phyloP scores from a whole-genome alignment of 1,140 invertebrate species.

The Agraylea sexmaculata region DNA sequence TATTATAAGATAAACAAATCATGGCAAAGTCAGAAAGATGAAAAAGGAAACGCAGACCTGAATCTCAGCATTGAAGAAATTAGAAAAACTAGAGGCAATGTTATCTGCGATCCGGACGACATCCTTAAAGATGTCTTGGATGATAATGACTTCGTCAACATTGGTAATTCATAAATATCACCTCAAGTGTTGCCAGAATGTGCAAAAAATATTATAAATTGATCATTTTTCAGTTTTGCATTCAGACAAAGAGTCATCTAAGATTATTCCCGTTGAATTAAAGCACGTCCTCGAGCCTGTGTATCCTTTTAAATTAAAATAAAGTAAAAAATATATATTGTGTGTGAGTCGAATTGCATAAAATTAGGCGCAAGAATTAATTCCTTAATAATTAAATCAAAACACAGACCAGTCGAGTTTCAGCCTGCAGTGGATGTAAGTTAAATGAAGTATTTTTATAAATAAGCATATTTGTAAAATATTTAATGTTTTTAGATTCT shows the following conservation, averaged over 20 bases:
- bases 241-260: constrained; percentile 42
- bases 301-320: constrained; percentile 32
- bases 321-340: not conserved
- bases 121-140: constrained; percentile 44
- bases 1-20: constrained; percentile 34
- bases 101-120: constrained; percentile 49
- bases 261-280: constrained; percentile 42
- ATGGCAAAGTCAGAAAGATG: constrained; percentile 14
- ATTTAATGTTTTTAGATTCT: constrained; percentile 40
- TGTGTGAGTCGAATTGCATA: too few relatives aligned
- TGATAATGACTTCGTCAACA: constrained; percentile 53
- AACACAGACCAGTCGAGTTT: constrained; percentile 13
- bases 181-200: not conserved
- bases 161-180: constrained; percentile 36
- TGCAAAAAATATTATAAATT: constrained; percentile 1
- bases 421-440: constrained; percentile 13
- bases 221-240: constrained; percentile 41
- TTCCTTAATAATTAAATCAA: too few relatives aligned
- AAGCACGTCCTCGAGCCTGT: constrained; percentile 50
- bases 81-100: constrained; percentile 48
- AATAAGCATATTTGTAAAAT: too few relatives aligned
- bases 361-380: too few relatives aligned
- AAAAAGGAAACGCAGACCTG: constrained; percentile 22
- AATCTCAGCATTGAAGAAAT: constrained; percentile 38
- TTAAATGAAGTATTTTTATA: too few relatives aligned